Conservation (phyloP, 1,140 invertebrate genomes). For the Macrotrachela quadricornifera region DNA sequence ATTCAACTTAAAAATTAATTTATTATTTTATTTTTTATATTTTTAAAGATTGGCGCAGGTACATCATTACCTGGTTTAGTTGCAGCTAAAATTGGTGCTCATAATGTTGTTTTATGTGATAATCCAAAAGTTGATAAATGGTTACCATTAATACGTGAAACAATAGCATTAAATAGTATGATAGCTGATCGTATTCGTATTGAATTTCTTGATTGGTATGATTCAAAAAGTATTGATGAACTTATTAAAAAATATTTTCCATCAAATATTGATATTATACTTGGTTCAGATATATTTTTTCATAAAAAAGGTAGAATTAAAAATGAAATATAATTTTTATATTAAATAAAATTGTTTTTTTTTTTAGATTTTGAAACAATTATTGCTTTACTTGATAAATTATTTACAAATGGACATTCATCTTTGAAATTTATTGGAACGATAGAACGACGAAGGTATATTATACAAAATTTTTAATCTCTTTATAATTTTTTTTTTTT, state of each 20-base stretch:
- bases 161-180: conserved; percentile 43
- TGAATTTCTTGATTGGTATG: conserved; percentile 34
- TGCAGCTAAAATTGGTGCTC: conserved; percentile 67
- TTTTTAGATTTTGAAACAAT: too few species aligned
- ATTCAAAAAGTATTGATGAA: conserved; percentile 67
- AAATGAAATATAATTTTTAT: too few species aligned
- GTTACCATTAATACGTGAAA: conserved; percentile 50
- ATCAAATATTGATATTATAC: conserved; percentile 52
- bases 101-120: conserved; percentile 49
- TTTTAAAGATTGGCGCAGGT: conserved; percentile 65
- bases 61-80: conserved; percentile 67
- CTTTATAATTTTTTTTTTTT: conserved; percentile 15
- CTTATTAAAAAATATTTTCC: conserved; percentile 52
- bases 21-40: not conserved
- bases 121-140: conserved; percentile 36
- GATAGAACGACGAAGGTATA: too few species aligned
- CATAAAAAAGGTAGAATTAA: conserved; percentile 39
- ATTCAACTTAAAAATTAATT: not conserved
- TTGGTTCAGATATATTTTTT: conserved; percentile 83
- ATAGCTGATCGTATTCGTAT: conserved; percentile 34
- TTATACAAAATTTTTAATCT: not conserved
- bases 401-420: too few species aligned
- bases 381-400: too few species aligned
- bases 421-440: too few species aligned
- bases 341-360: too few species aligned